A percentile compares a stretch with the other conserved stretches of the same genome.
phyloP scores from a whole-genome alignment of 2,113 vertebrate genomes.

The Cardinalis cardinalis region DNA sequence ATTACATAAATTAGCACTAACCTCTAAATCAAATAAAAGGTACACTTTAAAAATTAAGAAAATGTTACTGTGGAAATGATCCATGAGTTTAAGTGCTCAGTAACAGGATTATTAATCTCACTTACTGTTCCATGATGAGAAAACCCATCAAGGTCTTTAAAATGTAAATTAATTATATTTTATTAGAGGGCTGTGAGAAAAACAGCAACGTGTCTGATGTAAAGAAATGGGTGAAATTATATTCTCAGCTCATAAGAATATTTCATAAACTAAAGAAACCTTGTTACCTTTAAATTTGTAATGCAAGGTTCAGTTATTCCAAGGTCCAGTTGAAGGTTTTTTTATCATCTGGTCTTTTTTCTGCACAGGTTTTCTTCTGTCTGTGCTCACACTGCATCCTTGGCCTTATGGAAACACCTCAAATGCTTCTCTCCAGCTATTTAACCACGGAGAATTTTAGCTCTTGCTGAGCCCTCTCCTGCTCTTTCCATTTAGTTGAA shows the following conservation, averaged over 20 bases:
- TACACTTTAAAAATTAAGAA: background rate
- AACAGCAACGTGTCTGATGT: background rate
- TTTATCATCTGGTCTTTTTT: background rate
- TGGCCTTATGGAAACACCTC: background rate
- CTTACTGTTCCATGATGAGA: background rate
- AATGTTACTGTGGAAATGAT: background rate
- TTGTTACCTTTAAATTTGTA: background rate
- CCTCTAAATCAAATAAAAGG: conserved; percentile 34
- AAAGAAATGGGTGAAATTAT: background rate
- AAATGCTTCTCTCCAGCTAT: background rate
- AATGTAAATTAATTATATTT: conserved; percentile 31
- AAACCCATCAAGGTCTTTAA: conserved; percentile 19
- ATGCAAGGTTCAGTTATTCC: background rate
- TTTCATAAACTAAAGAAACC: background rate
- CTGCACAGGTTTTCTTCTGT: background rate
- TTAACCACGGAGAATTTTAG: background rate
- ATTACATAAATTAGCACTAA: background rate
- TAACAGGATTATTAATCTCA: conserved; percentile 17
- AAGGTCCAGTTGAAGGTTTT: background rate
- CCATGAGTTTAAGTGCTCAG: background rate
- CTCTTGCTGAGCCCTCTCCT: background rate
- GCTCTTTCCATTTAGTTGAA: background rate
- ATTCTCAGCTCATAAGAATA: background rate
- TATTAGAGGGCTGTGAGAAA: background rate
- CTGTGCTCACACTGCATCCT: background rate